Evolutionary conservation across 2,113 vertebrate genomes (phyloP), one percentile per base, ranked within the genome.

Genomic region (Podocnemis expansa): DNA sequence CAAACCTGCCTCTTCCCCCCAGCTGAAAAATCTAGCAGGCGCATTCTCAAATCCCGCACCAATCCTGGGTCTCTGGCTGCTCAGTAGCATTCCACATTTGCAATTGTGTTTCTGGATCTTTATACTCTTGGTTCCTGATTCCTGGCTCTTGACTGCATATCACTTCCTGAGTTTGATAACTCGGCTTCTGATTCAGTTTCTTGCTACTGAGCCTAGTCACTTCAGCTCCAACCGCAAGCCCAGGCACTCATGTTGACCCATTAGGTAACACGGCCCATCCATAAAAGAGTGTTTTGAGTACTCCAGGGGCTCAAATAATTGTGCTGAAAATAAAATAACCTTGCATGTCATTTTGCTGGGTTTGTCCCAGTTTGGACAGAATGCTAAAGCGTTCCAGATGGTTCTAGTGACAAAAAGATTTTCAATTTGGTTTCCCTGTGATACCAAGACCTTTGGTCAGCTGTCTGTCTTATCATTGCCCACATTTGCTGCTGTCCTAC

Each of bases 251-350:
- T 6, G 31, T 34, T 67, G 60, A 67, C n/a, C 16, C 60, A 63
- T n/a, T 67, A n/a, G 17, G 34, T n/a, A 67, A n/a, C 29, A 60
- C 58, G 29, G 31, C 67, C 67, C 38, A 75, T 75, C 11, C 3
- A 12, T 25, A 43, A n/a, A 6, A n/a, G n/a, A 52, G 78, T 54
- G 10, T 29, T 4, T 2, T 82, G 0, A 31, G n/a, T 14, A 8
- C 1, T 0, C 8, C 34, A n/a, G 4, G n/a, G 21, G 60, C 31
- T 86, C 49, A n/a, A 31, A 21, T 82, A n/a, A n/a, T 29, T 51
- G 17, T 0, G 0, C 17, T 83, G 41, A 56, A 70, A 12, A 27
- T 1, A 2, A 7, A 47, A 7, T n/a, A 51, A 78, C 2, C 4
- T 34, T 8, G 27, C 41, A 22, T 6, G 5, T 85, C 14, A 51